A percentile compares a stretch with the other conserved stretches of the same genome.
Evolutionary conservation across 2,797 vertebrate genomes (phyloP).

Genomic region (Cynopterus sphinx): DNA sequence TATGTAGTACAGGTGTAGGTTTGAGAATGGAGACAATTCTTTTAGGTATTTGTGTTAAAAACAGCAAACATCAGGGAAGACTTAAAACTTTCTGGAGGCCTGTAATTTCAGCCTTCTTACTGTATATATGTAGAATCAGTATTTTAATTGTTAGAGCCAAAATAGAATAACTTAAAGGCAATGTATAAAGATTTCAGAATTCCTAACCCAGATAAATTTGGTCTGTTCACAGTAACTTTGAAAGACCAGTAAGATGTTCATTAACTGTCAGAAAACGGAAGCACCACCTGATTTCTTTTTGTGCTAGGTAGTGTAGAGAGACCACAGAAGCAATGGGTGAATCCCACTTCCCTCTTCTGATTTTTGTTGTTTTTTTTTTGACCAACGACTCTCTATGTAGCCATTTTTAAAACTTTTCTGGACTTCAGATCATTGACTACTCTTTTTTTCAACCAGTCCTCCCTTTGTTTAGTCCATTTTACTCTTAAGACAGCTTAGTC

Average conservation of each 20-base stretch:
- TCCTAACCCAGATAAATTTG: background rate
- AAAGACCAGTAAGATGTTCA: background rate
- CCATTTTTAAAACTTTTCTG: background rate
- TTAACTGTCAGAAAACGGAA: background rate
- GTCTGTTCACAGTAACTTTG: background rate
- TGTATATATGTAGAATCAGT: background rate
- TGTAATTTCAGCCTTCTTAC: background rate
- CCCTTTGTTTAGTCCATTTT: background rate
- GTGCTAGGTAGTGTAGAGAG: background rate
- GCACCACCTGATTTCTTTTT: background rate
- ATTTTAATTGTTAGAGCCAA: background rate
- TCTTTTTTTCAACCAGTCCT: background rate
- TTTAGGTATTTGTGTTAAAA: background rate
- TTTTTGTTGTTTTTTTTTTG: background rate
- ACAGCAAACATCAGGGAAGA: background rate
- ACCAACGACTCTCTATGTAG: background rate
- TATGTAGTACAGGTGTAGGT: background rate
- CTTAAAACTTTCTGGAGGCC: background rate
- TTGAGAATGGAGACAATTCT: background rate
- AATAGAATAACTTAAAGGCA: background rate
- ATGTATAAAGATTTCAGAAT: background rate
- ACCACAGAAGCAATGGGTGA: background rate
- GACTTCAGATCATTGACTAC: background rate
- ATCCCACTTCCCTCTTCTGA: background rate
- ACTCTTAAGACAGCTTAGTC: background rate